Evolutionary conservation across 2,888 invertebrate genomes (phyloP).

Genomic region (Cantharis lateralis): DNA sequence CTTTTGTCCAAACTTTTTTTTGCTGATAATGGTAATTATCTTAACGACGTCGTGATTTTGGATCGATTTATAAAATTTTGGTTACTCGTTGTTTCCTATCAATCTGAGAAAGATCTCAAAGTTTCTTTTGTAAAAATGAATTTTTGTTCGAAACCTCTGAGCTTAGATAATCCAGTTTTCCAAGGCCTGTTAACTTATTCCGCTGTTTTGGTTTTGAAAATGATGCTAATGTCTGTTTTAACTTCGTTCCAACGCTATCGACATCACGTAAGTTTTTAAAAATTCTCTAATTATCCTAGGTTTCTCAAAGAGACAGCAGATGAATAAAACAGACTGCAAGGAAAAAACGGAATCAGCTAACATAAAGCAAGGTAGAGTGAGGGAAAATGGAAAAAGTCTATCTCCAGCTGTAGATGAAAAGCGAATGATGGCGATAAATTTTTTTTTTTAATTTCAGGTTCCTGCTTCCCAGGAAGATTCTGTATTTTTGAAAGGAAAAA

Average conservation of each 20-base stretch:
- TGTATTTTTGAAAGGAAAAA: constrained; percentile 44
- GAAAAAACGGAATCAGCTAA: no score
- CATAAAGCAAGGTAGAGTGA: no score
- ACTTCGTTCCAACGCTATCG: constrained; percentile 35
- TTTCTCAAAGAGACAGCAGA: no score
- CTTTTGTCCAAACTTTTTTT: background rate
- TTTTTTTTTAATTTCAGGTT: constrained; percentile 56
- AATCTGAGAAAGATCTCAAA: background rate
- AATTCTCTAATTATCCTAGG: no score
- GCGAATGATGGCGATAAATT: no score
- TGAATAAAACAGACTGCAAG: no score
- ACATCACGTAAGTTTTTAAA: background rate
- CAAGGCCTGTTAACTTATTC: constrained; percentile 40
- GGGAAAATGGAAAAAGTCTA: no score
- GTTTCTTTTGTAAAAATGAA: background rate
- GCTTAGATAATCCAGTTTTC: constrained; percentile 33
- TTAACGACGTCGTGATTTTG: background rate
- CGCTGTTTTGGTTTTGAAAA: constrained; percentile 51
- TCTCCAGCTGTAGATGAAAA: no score
- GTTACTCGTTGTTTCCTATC: background rate
- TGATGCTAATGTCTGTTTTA: constrained; percentile 51
- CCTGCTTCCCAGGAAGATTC: constrained; percentile 62
- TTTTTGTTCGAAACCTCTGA: background rate
- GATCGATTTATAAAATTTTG: background rate
- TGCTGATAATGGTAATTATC: background rate